Conservation (phyloP, 2,113 vertebrate species). For the Orcinus orca region DNA sequence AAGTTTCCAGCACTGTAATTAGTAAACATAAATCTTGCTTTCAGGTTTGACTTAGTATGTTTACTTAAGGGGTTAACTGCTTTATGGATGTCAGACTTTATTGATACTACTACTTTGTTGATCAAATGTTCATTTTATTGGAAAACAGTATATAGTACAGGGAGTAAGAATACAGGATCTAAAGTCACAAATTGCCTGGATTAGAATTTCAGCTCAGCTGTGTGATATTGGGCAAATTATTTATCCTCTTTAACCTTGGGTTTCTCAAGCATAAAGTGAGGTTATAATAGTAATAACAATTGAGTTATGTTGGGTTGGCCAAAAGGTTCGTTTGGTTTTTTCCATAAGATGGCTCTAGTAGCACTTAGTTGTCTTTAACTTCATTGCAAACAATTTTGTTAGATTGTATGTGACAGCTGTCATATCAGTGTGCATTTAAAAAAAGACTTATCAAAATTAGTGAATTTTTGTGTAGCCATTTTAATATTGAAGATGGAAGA, state of each 20-base stretch:
- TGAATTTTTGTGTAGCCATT: too few species aligned
- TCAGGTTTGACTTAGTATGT: background rate
- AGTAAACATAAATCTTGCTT: background rate
- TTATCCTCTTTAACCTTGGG: background rate
- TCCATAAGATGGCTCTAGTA: too few species aligned
- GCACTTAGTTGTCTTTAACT: too few species aligned
- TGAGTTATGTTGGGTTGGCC: background rate
- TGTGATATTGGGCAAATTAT: background rate
- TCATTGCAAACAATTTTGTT: too few species aligned
- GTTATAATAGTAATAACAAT: background rate
- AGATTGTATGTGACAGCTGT: too few species aligned
- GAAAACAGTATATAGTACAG: background rate
- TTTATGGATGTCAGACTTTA: background rate
- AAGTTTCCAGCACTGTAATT: background rate
- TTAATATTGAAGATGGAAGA: too few species aligned
- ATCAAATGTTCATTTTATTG: background rate
- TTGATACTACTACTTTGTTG: background rate
- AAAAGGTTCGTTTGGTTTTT: too few species aligned
- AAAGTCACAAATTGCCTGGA: background rate
- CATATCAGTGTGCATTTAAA: too few species aligned
- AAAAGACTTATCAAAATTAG: too few species aligned
- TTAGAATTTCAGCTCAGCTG: background rate
- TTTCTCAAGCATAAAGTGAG: background rate
- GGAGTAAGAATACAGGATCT: background rate
- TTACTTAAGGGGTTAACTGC: background rate